Conservation (phyloP, 1,140 invertebrate species). For the Anastrepha obliqua region DNA sequence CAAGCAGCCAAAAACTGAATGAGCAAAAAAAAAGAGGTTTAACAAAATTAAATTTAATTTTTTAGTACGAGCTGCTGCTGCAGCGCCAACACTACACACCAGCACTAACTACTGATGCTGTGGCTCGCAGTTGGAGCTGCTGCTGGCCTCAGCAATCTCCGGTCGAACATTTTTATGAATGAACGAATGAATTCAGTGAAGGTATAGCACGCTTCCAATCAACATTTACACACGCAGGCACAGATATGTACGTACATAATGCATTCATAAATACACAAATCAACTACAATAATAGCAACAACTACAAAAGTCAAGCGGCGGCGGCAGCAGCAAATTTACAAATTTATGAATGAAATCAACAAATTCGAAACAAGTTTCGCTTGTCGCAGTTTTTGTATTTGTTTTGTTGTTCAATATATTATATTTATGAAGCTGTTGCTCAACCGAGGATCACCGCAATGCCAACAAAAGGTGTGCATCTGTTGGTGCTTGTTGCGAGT, state of each 20-base stretch:
- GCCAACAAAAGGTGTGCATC: no score
- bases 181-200: conserved; percentile 1
- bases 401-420: no score
- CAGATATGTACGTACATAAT: neutral
- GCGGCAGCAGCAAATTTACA: conserved; percentile 33
- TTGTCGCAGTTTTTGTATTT: no score
- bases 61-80: neutral
- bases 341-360: conserved; percentile 53
- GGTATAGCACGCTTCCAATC: neutral
- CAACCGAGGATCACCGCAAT: no score
- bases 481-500: neutral
- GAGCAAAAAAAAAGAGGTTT: neutral
- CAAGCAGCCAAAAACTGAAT: neutral
- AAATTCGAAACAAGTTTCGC: conserved; percentile 27
- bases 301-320: neutral
- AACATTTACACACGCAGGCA: neutral
- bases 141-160: conserved; percentile 17
- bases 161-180: conserved; percentile 41
- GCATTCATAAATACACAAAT: conserved; percentile 1
- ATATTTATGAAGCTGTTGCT: no score
- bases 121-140: neutral
- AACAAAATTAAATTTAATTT: neutral
- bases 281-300: neutral
- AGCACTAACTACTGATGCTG: conserved; percentile 3
- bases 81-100: neutral